Evolutionary conservation across 1,140 invertebrate genomes (phyloP).

Genomic region (Bombus huntii): DNA sequence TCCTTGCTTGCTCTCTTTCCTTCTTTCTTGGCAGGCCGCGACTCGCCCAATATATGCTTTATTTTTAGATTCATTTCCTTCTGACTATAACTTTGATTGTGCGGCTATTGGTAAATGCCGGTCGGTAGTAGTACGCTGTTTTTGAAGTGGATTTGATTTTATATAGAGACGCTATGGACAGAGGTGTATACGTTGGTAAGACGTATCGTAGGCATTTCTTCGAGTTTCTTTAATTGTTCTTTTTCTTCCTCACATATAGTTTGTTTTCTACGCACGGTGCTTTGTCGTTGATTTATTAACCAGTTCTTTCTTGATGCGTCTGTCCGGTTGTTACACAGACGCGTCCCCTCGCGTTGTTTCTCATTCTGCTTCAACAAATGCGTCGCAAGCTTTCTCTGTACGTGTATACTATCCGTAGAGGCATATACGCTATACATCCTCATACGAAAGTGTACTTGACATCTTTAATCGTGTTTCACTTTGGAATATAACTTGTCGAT

Average conservation of each 20-base stretch:
- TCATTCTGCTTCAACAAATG: conserved; percentile 56
- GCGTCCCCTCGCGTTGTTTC: conserved; percentile 54
- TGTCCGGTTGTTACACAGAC: background rate
- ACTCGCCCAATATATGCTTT: conserved; percentile 72
- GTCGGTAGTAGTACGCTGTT: background rate
- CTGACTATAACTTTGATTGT: conserved; percentile 71
- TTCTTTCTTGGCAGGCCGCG: conserved; percentile 50
- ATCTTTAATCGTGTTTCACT: too few species aligned
- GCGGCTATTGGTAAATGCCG: conserved; percentile 64
- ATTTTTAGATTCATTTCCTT: conserved; percentile 77
- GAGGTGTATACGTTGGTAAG: too few species aligned
- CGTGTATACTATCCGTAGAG: background rate
- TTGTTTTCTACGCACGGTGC: too few species aligned
- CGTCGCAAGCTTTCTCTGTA: conserved; percentile 21
- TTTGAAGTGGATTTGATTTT: background rate
- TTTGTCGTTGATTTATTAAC: background rate
- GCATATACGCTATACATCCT: too few species aligned
- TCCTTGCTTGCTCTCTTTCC: conserved; percentile 49
- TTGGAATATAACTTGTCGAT: too few species aligned
- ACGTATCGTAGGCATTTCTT: background rate
- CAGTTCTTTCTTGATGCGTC: conserved; percentile 8
- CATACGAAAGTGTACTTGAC: too few species aligned
- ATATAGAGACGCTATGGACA: background rate
- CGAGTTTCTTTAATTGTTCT: conserved; percentile 9
- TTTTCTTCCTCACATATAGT: background rate